Conservation (phyloP, 2,797 vertebrate species). For the Myotis daubentonii region DNA sequence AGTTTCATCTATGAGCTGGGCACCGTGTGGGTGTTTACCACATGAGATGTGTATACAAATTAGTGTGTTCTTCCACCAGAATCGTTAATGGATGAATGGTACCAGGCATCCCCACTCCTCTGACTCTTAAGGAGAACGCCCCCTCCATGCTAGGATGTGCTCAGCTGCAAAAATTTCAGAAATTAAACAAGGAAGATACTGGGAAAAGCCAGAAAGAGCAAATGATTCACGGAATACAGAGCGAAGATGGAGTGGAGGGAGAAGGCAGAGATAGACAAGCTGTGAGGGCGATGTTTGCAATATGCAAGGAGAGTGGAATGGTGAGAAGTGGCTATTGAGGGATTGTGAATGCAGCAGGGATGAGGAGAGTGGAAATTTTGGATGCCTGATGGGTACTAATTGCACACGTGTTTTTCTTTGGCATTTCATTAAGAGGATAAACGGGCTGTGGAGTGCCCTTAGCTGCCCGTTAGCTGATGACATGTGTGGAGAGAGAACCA, state of each 20-base stretch:
- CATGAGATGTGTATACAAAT: accelerated
- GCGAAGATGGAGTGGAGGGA: background rate
- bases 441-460: background rate
- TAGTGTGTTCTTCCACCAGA: background rate
- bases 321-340: background rate
- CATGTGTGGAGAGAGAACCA: accelerated
- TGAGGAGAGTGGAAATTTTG: background rate
- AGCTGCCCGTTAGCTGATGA: background rate
- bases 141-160: too few relatives aligned
- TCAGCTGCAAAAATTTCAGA: background rate
- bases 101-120: background rate
- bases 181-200: background rate
- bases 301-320: background rate
- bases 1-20: accelerated
- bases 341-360: background rate
- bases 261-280: background rate
- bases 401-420: background rate
- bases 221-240: background rate
- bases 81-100: background rate
- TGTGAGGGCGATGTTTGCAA: background rate
- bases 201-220: background rate
- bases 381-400: background rate
- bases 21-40: accelerated
- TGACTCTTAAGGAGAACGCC: background rate
- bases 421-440: background rate